phyloP scores from a whole-genome alignment of 2,113 vertebrate genomes.

The Strigops habroptila region DNA sequence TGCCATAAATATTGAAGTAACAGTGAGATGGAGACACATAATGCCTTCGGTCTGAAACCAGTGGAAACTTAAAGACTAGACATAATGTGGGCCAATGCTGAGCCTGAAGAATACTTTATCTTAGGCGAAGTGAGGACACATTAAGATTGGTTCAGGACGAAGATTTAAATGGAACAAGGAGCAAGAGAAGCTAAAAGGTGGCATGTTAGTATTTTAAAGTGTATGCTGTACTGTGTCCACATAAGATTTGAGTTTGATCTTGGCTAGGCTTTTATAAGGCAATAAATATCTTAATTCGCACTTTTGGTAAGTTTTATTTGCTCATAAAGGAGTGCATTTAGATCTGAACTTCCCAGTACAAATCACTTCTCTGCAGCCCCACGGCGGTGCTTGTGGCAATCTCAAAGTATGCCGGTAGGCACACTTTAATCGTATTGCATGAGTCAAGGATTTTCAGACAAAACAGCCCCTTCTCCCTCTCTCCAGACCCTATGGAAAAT shows the following conservation, averaged over 20 bases:
- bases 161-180: slow-evolving; percentile 8
- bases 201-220: not conserved
- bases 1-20: slow-evolving; percentile 63
- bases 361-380: not conserved
- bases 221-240: not conserved
- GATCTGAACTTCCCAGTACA: not conserved
- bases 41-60: slow-evolving; percentile 60
- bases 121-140: slow-evolving; percentile 52
- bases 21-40: slow-evolving; percentile 64
- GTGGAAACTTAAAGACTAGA: slow-evolving; percentile 65
- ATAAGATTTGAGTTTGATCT: not conserved
- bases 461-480: not conserved
- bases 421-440: not conserved
- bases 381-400: not conserved
- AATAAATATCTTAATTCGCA: slow-evolving; percentile 4
- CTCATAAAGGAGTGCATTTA: not conserved
- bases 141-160: not conserved
- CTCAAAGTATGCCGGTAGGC: rapidly evolving
- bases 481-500: not conserved
- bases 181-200: not conserved
- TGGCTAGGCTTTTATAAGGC: not conserved
- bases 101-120: slow-evolving; percentile 62
- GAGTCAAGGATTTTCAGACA: not conserved
- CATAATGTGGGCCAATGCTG: slow-evolving; percentile 6
- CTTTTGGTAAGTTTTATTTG: not conserved